Evolutionary conservation across 2,113 vertebrate species (phyloP), one percentile per base, ranked within the genome.

Genomic region (Callopanchax toddi): DNA sequence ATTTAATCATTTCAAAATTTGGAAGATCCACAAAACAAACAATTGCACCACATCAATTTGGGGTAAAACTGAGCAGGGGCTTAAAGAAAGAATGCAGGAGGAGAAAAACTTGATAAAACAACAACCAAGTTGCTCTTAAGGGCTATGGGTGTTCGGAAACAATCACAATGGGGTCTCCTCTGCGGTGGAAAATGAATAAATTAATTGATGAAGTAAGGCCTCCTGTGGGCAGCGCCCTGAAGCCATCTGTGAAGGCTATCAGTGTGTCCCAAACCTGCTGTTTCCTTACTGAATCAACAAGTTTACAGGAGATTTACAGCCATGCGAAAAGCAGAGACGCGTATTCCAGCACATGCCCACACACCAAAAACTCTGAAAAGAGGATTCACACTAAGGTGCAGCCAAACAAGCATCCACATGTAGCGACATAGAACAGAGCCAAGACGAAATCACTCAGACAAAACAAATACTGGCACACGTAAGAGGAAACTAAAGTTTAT

Each of bases 211-310:
- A 69, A 78, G 79, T 80, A 67, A 62, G 71, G 63, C 73, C 76
- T 86, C 78, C 80, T 48, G 37, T 78, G 76, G 76, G 82, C 81
- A 74, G 75, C 75, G 71, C 76, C 79, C 74, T 70, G 69, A 52
- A 67, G 78, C 78, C 86, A 88, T 89, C 86, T 91, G 90, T 70
- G 74, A 87, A 89, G 77, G 68, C 69, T 85, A 91, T 91, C 83
- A 91, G 81, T 54, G 77, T 58, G 62, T 87, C 84, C 79, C 84
- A 83, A 86, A 85, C 83, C 88, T 87, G 77, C 88, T 74, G 78
- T 85, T 84, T 85, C 87, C 80, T 79, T 32, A 75, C 84, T 88
- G 86, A 86, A 89, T 61, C 78, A 91, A 91, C 88, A 89, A 81
- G 79, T 89, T 88, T 82, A 69, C 51, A 22, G 11, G 60, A 82